These are phyloP conservation scores for Rhabdophis nuchalis DNA, from an alignment of 2,797 vertebrate genomes.

Conservation along the genomic window DNA sequence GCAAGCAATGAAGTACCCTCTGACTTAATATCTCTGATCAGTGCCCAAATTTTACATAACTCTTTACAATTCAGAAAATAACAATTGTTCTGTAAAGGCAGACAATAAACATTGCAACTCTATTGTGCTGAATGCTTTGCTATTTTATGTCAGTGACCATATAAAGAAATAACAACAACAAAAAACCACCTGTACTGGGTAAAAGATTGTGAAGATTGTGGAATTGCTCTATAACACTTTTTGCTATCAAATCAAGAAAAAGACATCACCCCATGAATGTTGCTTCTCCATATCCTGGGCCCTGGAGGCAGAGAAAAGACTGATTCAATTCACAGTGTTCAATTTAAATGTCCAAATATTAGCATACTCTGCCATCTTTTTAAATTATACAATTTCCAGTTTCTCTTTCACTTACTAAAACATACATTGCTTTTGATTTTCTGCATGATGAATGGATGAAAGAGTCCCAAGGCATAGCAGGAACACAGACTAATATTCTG, in stretches of 20 bases:
- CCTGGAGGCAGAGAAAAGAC: conserved; percentile 42
- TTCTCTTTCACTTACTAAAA: conserved; percentile 26
- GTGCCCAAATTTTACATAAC: not conserved
- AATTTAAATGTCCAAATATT: conserved; percentile 48
- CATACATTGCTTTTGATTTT: not conserved
- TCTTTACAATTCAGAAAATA: not conserved
- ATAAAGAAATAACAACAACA: not conserved
- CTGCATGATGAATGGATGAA: conserved; percentile 11
- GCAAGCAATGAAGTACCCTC: not conserved
- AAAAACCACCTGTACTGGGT: conserved; percentile 35
- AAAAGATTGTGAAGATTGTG: not conserved
- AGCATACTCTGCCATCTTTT: conserved; percentile 38
- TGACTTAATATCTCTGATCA: not conserved
- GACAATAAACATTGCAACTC: conserved; percentile 20
- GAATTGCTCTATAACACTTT: conserved; percentile 35
- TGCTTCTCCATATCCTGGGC: conserved; percentile 39
- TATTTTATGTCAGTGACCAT: conserved; percentile 30
- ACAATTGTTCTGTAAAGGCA: not conserved
- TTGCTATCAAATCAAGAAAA: conserved; percentile 12
- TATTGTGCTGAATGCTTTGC: conserved; percentile 40
- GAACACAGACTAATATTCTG: not conserved
- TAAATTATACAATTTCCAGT: conserved; percentile 40
- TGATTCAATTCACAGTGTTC: conserved; percentile 53
- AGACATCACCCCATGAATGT: conserved; percentile 25
- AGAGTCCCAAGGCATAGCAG: conserved; percentile 10